Conservation (phyloP, 1,140 invertebrate species). For the Luehdorfia chinensis region DNA sequence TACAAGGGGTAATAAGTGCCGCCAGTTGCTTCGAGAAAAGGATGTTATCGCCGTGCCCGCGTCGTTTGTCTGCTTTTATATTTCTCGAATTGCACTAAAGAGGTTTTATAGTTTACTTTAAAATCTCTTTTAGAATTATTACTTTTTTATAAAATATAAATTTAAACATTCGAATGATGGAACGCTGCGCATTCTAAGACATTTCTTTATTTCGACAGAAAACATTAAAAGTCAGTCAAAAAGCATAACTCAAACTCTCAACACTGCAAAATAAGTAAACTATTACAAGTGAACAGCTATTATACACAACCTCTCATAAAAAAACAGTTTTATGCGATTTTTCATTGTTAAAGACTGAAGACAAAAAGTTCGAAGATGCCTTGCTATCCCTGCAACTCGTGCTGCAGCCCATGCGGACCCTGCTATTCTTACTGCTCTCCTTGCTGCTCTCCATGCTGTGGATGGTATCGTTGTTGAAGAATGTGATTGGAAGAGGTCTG, state of each 20-base stretch:
- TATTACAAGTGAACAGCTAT: too few species aligned
- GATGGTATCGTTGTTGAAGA: conserved; percentile 27
- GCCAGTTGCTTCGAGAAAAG: too few species aligned
- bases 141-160: conserved; percentile 2
- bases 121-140: too few species aligned
- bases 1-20: too few species aligned
- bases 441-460: conserved; percentile 41
- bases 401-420: conserved; percentile 35
- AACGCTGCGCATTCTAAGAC: conserved; percentile 19
- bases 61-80: too few species aligned
- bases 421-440: conserved; percentile 33
- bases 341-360: conserved; percentile 1
- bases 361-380: conserved; percentile 34
- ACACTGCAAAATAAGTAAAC: conserved; percentile 21
- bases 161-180: conserved; percentile 2
- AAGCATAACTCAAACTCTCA: conserved; percentile 31
- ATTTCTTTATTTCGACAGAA: conserved; percentile 16
- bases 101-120: too few species aligned
- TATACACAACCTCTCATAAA: too few species aligned
- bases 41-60: too few species aligned
- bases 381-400: conserved; percentile 39
- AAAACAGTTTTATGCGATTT: not conserved
- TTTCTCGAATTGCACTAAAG: too few species aligned
- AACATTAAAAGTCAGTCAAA: conserved; percentile 12
- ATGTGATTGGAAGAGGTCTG: too few species aligned